Percentiles rank a stretch among this genome's conserved stretches.
Conservation (phyloP, 2,797 vertebrate species). For the Cuculus canorus region DNA sequence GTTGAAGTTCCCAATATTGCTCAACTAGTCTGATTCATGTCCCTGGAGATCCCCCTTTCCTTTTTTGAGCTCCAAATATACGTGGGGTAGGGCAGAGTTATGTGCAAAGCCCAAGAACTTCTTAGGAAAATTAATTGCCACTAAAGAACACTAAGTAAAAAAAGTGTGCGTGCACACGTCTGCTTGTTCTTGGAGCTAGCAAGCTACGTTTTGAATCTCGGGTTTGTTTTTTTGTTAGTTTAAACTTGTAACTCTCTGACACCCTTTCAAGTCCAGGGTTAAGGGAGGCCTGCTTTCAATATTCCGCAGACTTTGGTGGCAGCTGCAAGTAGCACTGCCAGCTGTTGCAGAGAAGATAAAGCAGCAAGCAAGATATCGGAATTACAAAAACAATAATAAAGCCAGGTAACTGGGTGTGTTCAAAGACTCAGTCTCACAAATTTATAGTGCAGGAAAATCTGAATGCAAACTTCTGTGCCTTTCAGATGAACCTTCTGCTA, state of each 20-base stretch:
- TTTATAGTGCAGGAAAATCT: neutral
- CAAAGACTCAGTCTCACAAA: neutral
- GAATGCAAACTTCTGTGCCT: neutral
- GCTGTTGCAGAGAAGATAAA: conserved; percentile 39
- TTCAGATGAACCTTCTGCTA: neutral
- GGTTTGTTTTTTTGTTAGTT: conserved; percentile 7
- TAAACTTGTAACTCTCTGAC: neutral
- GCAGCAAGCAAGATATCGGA: conserved; percentile 22
- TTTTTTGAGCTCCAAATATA: neutral
- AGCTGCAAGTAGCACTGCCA: conserved; percentile 47
- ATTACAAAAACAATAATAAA: neutral
- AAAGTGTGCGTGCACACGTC: neutral
- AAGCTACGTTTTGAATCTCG: neutral
- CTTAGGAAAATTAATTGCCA: neutral
- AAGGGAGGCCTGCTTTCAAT: conserved; percentile 33
- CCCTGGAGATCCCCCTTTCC: neutral
- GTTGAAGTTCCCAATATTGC: neutral
- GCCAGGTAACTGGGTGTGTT: neutral
- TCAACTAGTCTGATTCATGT: neutral
- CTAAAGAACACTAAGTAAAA: neutral
- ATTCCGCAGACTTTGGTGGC: conserved; percentile 13
- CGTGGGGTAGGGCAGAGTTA: neutral
- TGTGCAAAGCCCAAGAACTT: neutral
- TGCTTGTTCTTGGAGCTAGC: neutral
- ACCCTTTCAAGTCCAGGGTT: conserved; percentile 30